Conservation (phyloP, 2,113 vertebrate genomes). For the Psephotus haematonotus region DNA sequence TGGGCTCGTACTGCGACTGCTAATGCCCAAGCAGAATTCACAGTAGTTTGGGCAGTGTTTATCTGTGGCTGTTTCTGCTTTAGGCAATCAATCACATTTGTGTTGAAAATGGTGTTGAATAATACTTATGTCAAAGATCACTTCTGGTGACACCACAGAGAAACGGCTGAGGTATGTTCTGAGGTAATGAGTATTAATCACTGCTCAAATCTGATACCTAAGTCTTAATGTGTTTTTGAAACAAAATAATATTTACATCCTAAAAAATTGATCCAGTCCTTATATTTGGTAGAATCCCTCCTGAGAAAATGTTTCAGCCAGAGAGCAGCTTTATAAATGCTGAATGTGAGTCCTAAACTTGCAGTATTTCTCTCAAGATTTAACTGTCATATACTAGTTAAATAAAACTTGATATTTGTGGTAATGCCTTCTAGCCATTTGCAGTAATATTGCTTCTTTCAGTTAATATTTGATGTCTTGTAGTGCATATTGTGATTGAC, state of each 20-base stretch:
- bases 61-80: neutral
- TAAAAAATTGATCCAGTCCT: neutral
- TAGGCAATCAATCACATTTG: neutral
- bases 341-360: neutral
- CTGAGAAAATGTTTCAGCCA: neutral
- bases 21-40: neutral
- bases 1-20: neutral
- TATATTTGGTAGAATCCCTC: neutral
- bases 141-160: neutral
- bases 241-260: neutral
- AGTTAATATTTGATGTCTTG: conserved; percentile 17
- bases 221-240: neutral
- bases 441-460: conserved; percentile 7
- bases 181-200: neutral
- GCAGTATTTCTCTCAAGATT: neutral
- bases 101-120: neutral
- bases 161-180: neutral
- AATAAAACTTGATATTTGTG: neutral
- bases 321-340: neutral
- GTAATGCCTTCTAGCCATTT: conserved; percentile 13
- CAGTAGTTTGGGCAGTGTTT: neutral
- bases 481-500: conserved; percentile 2
- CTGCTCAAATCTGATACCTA: neutral
- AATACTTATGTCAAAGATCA: neutral
- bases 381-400: neutral